A percentile compares a stretch with the other conserved stretches of the same genome.
Evolutionary conservation across 2,797 vertebrate genomes (phyloP).

Genomic region (Botia kubotai): DNA sequence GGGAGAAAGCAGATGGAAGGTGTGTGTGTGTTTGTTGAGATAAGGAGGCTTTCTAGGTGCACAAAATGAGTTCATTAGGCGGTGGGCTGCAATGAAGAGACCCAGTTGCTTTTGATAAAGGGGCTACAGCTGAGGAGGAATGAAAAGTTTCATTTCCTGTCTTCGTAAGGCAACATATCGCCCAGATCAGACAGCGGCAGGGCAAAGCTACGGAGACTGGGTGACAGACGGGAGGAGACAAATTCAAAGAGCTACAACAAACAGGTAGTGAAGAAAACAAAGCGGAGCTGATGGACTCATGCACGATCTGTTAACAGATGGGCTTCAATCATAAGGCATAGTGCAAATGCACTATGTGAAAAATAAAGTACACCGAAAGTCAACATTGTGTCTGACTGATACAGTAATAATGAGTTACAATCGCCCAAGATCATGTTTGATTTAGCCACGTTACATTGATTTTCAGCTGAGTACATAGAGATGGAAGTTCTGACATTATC

Average conservation of each 20-base stretch:
- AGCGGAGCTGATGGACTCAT: conserved; percentile 34
- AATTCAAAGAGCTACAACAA: conserved; percentile 27
- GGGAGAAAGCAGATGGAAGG: conserved; percentile 39
- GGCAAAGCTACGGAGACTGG: conserved; percentile 57
- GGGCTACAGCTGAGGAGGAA: conserved; percentile 76
- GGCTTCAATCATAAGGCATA: background rate
- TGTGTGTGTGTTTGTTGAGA: conserved; percentile 69
- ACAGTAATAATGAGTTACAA: background rate
- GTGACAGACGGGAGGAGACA: conserved; percentile 62
- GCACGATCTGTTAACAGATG: background rate
- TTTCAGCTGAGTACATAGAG: background rate
- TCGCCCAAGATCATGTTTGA: background rate
- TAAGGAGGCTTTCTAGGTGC: conserved; percentile 78
- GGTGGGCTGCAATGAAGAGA: conserved; percentile 66
- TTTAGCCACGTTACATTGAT: background rate
- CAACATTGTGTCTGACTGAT: background rate
- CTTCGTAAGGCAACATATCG: conserved; percentile 75
- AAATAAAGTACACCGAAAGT: no score
- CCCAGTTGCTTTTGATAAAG: conserved; percentile 85
- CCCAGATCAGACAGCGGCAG: conserved; percentile 57
- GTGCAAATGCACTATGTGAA: background rate
- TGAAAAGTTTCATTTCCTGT: conserved; percentile 97
- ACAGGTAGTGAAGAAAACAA: conserved; percentile 36
- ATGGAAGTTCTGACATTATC: background rate
- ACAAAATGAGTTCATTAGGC: conserved; percentile 97